phyloP scores from a whole-genome alignment of 2,113 vertebrate genomes.

The Amphiprion percula region DNA sequence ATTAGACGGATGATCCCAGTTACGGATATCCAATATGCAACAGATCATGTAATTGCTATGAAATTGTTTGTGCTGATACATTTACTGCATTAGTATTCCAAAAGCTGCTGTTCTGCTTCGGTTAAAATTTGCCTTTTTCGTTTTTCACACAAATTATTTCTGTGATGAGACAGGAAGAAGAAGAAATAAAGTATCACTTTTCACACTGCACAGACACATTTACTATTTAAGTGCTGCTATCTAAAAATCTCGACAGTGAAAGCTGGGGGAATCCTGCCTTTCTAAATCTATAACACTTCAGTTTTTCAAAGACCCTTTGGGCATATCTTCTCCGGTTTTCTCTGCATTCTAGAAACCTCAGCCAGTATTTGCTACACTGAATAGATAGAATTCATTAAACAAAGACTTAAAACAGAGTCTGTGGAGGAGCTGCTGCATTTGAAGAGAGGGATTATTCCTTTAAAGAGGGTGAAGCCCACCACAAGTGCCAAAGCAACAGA shows the following conservation, averaged over 20 bases:
- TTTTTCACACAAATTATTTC: constrained; percentile 9
- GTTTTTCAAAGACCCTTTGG: constrained; percentile 14
- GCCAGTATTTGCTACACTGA: neutral
- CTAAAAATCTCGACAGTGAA: constrained; percentile 3
- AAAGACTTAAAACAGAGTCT: neutral
- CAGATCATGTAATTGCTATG: neutral
- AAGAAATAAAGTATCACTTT: neutral
- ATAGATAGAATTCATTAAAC: neutral
- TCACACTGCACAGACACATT: constrained; percentile 1
- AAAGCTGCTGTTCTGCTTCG: constrained; percentile 5
- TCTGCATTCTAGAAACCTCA: constrained; percentile 1
- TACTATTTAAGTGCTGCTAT: constrained; percentile 1
- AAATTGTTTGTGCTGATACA: constrained; percentile 3
- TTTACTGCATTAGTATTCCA: neutral
- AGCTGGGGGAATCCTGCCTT: neutral
- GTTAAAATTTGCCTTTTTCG: neutral
- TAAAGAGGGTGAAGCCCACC: constrained; percentile 18
- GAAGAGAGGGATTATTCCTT: constrained; percentile 41
- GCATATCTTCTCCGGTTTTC: neutral
- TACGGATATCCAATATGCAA: neutral
- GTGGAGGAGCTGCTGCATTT: neutral
- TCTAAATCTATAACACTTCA: constrained; percentile 4
- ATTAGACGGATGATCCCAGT: neutral
- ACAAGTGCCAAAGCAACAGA: constrained; percentile 62
- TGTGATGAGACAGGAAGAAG: neutral